Base-by-base conservation (phyloP, 1,140 invertebrate species). In the Drosophila funebris region DNA sequence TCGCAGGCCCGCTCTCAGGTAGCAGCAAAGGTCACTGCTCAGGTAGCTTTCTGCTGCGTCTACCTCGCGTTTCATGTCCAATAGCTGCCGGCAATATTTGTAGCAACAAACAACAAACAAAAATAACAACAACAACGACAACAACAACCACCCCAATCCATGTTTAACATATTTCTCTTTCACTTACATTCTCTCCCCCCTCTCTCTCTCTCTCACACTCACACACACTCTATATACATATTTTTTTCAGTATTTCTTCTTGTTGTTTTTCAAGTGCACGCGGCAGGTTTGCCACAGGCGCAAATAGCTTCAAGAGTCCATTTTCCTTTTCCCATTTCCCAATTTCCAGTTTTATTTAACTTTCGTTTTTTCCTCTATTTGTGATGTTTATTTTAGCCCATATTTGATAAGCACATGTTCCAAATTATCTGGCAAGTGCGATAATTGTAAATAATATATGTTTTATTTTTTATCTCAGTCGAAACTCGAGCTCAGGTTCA, bases 361-460 rank as follows among this genome's bases (percentile, higher is more conserved):
- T 50, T 58, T 46, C 36, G 27, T n/a, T 56, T 24, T 7, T 29
- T 33, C 9, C 33, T 36, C 20, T 33, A 18, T 4, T 29, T 37
- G 58, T 67, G 16, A 54, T 64, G 60, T 54, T 64, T 63, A 50
- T 39, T 41, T 18, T 61, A 9, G 14, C 22, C 31, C 66, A 64
- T 66, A 48, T 71, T 66, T 67, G 62, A 72, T 72, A 72, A 72
- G 52, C 69, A 72, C 69, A 72, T 67, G 69, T 72, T 71, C 50
- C 61, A 56, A 44, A 71, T 71, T 46, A 54, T 44, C 39, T 8
- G 36, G 8, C 69, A 72, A 72, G 69, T 72, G 69, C 53, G 69
- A 66, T 72, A 72, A 72, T 62, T 64, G 24, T 11, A 57, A 48
- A 41, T 41, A 41, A 43, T 6, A 7, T 2, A 2, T 16, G 6